These are phyloP conservation scores for Leucania comma DNA, from an alignment of 2,888 invertebrate genomes.

Conservation along the genomic window DNA sequence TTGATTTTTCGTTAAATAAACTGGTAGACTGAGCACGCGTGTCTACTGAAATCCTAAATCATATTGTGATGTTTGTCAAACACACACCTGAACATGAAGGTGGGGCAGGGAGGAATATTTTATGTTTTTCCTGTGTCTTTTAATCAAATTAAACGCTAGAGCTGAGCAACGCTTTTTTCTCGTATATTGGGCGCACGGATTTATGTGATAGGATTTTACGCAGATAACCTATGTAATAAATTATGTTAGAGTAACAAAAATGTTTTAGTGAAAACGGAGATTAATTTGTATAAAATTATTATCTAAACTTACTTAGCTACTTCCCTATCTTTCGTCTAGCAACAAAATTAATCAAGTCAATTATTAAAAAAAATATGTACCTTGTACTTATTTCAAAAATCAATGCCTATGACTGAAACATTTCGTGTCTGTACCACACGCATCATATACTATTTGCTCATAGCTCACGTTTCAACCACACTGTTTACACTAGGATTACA, in stretches of 20 bases:
- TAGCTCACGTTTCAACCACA: slow-evolving; percentile 19
- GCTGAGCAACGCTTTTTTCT: slow-evolving; percentile 8
- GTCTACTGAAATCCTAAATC: slow-evolving; percentile 52
- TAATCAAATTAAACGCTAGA: slow-evolving; percentile 49
- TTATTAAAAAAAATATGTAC: neutral
- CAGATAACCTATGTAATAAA: neutral
- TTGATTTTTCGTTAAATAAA: slow-evolving; percentile 60
- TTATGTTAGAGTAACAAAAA: neutral
- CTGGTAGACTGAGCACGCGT: slow-evolving; percentile 48
- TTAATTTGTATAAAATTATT: neutral
- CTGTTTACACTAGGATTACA: slow-evolving; percentile 48
- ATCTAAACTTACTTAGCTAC: neutral
- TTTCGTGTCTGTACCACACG: slow-evolving; percentile 1
- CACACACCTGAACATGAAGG: slow-evolving; percentile 43
- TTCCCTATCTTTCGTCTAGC: neutral
- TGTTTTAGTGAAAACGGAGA: neutral
- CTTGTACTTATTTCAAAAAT: neutral
- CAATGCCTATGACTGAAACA: slow-evolving; percentile 4
- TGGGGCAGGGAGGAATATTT: slow-evolving; percentile 30
- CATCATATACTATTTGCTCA: slow-evolving; percentile 22
- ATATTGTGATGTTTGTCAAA: slow-evolving; percentile 53
- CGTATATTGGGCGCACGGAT: slow-evolving; percentile 1
- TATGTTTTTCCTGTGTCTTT: slow-evolving; percentile 30
- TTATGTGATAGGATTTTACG: slow-evolving; percentile 10
- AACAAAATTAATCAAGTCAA: neutral